A percentile compares a stretch with the other conserved stretches of the same genome.
Evolutionary conservation across 1,140 invertebrate species (phyloP).

Genomic region (Homalodisca vitripennis): DNA sequence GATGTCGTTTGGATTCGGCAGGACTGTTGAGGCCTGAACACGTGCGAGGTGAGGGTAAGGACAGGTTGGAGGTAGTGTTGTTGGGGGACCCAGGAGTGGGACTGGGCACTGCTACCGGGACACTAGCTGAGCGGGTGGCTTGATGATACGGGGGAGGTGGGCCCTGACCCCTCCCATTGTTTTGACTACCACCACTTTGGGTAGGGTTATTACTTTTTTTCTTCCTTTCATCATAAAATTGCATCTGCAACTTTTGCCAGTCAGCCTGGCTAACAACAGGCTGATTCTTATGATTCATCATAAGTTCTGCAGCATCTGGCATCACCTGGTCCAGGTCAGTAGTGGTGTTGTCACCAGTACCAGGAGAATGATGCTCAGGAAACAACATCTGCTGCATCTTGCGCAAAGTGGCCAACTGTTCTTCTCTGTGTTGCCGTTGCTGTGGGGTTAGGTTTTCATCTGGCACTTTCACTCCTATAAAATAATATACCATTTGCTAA

Average conservation of each 20-base stretch:
- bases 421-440: constrained; percentile 90
- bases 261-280: constrained; percentile 61
- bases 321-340: constrained; percentile 36
- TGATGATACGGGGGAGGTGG: constrained; percentile 85
- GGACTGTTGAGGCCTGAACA: constrained; percentile 71
- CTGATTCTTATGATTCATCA: constrained; percentile 15
- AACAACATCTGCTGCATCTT: constrained; percentile 93
- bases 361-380: constrained; percentile 45
- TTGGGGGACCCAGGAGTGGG: constrained; percentile 69
- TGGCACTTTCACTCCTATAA: constrained; percentile 79
- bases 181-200: constrained; percentile 8
- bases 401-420: constrained; percentile 84
- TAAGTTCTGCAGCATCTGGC: constrained; percentile 12
- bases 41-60: constrained; percentile 66
- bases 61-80: constrained; percentile 68
- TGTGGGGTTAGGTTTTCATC: constrained; percentile 96
- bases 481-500: too few relatives aligned
- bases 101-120: constrained; percentile 74
- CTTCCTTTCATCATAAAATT: constrained; percentile 71
- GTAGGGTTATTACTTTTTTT: constrained; percentile 49
- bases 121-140: constrained; percentile 77
- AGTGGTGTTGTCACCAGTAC: constrained; percentile 46
- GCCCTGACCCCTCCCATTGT: constrained; percentile 57
- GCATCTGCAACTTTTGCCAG: constrained; percentile 87
- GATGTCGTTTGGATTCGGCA: constrained; percentile 55